Conservation (phyloP, 2,113 vertebrate genomes). For the Gallinago paraguaiae region DNA sequence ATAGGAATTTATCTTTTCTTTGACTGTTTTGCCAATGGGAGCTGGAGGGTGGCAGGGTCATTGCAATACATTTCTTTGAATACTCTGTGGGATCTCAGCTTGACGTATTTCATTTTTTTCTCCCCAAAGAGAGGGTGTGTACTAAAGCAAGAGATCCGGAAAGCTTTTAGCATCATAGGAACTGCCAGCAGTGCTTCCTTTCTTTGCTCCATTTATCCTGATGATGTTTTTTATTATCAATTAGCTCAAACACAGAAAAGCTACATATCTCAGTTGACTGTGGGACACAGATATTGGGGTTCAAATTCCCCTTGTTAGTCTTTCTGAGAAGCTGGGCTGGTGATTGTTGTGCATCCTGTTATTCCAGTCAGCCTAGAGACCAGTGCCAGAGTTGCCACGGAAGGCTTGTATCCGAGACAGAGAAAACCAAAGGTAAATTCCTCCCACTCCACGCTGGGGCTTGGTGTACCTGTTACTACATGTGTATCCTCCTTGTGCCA, state of each 20-base stretch:
- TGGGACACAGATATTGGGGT: not conserved
- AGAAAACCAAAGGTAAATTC: slow-evolving; percentile 2
- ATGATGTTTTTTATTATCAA: not conserved
- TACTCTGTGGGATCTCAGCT: not conserved
- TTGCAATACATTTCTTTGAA: not conserved
- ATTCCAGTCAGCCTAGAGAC: slow-evolving; percentile 18
- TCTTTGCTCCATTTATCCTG: not conserved
- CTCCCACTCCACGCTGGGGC: not conserved
- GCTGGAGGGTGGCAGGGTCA: not conserved
- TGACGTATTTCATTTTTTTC: not conserved
- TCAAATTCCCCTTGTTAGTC: not conserved
- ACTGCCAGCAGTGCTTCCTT: not conserved
- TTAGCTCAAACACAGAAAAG: not conserved
- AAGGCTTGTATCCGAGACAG: not conserved
- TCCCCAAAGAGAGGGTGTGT: not conserved
- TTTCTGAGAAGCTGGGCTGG: not conserved
- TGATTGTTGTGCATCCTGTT: not conserved
- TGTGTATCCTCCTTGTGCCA: not conserved
- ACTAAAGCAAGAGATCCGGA: not conserved
- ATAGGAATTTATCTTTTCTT: not conserved
- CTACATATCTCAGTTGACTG: not conserved
- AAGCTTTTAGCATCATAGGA: not conserved
- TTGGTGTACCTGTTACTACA: not conserved
- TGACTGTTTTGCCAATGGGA: slow-evolving; percentile 2
- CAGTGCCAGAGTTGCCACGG: not conserved